Percentiles rank a stretch among this genome's conserved stretches.
phyloP scores from a whole-genome alignment of 2,888 invertebrate genomes.

The Electrophaes corylata region DNA sequence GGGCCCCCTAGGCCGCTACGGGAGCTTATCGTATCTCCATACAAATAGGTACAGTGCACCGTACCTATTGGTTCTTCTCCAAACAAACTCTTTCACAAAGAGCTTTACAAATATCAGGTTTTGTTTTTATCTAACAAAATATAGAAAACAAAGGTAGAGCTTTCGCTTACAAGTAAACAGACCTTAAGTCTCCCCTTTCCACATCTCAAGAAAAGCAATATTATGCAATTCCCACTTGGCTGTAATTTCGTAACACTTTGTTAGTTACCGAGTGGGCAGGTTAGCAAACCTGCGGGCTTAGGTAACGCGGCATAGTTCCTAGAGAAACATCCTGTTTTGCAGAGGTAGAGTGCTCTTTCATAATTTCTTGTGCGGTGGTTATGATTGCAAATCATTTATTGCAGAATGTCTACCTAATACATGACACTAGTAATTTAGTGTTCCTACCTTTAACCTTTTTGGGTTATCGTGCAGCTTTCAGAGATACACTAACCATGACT shows the following conservation, averaged over 20 bases:
- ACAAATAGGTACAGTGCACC: too few species aligned
- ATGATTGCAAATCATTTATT: slow-evolving; percentile 8
- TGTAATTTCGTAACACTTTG: slow-evolving; percentile 64
- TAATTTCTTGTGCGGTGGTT: slow-evolving; percentile 33
- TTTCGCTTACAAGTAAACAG: not conserved
- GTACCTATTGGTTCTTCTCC: too few species aligned
- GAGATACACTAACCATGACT: too few species aligned
- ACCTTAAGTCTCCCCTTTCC: slow-evolving; percentile 25
- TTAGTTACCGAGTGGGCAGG: slow-evolving; percentile 47
- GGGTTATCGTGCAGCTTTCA: not conserved
- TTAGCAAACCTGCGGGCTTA: slow-evolving; percentile 69
- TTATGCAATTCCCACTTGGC: slow-evolving; percentile 50
- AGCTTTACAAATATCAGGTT: too few species aligned
- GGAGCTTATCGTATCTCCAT: too few species aligned
- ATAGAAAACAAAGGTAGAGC: too few species aligned
- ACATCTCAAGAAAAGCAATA: slow-evolving; percentile 39
- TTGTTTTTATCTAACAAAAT: too few species aligned
- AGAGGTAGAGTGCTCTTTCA: slow-evolving; percentile 51
- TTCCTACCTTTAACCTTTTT: too few species aligned
- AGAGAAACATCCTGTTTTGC: slow-evolving; percentile 69
- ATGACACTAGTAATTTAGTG: too few species aligned
- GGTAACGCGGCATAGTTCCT: slow-evolving; percentile 75
- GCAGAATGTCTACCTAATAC: not conserved
- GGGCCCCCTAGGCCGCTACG: too few species aligned
- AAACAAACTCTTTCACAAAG: too few species aligned